phyloP scores from a whole-genome alignment of 2,797 vertebrate species.

The Menidia menidia region DNA sequence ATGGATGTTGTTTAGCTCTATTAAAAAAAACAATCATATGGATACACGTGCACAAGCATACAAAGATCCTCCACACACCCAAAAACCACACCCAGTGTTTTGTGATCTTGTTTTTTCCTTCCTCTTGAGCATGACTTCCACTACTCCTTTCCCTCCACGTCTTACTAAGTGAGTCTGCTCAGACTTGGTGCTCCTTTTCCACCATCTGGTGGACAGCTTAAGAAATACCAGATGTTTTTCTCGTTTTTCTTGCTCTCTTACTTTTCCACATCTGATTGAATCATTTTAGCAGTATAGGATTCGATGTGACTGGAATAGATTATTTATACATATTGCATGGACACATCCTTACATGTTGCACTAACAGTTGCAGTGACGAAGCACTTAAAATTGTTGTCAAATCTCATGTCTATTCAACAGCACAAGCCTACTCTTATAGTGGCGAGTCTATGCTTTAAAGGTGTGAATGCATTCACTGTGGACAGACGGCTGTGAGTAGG shows the following conservation, averaged over 20 bases:
- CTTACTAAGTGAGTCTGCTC: constrained; percentile 49
- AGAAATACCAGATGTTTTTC: constrained; percentile 27
- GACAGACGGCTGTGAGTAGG: constrained; percentile 15
- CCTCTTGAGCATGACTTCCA: constrained; percentile 51
- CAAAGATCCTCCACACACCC: constrained; percentile 32
- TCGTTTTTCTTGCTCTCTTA: neutral
- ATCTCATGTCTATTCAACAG: constrained; percentile 57
- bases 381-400: constrained; percentile 43
- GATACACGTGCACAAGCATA: constrained; percentile 7
- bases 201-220: constrained; percentile 46
- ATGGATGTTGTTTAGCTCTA: constrained; percentile 37
- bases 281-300: constrained; percentile 38
- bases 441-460: constrained; percentile 46
- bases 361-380: constrained; percentile 39
- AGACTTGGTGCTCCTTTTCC: constrained; percentile 68
- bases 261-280: constrained; percentile 17
- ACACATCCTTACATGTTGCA: constrained; percentile 57
- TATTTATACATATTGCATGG: constrained; percentile 67
- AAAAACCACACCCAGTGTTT: constrained; percentile 21
- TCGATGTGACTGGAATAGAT: constrained; percentile 43
- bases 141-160: constrained; percentile 32
- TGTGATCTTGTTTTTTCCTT: constrained; percentile 24
- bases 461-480: constrained; percentile 45
- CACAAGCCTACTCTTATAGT: constrained; percentile 41
- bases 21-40: constrained; percentile 1